Evolutionary conservation across 2,797 vertebrate genomes (phyloP), one percentile per base, ranked within the genome.

Genomic region (Taeniopygia guttata): DNA sequence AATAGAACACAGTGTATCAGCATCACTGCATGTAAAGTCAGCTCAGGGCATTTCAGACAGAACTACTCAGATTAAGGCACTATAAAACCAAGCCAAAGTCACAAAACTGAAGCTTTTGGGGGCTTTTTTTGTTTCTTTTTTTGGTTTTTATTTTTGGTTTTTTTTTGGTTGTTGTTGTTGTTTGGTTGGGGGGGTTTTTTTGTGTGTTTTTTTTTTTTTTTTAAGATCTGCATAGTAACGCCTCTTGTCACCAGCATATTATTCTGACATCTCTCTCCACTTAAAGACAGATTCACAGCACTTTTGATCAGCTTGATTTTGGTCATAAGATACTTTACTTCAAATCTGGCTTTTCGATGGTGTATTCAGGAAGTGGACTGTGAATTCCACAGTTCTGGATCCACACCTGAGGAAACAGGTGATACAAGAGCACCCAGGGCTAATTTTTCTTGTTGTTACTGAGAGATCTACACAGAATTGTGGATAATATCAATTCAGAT

Each of bases 51-150:
- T 60, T 88, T 76, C 92, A 82, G 48, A 40, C 5, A n/a, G 36
- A 70, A 21, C 25, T 59, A 22, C 51, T 69, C n/a, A 63, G 43
- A 55, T 46, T 51, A 78, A 86, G 52, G 45, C 32, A 29, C 43
- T 34, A 11, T 18, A 23, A 79, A 80, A 81, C 19, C 42, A 70
- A 90, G 27, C 7, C 43, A 72, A 76, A 67, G 16, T 29, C 32
- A 74, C 25, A 77, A 55, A 73, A 17, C 5, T 3, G 5, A 17
- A 76, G 11, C 2, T 87, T 80, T 43, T 8, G n/a, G 7, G 18
- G n/a, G n/a, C n/a, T n/a, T 0, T 1, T 56, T 34, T 11, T 1
- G 9, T 43, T 4, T 56, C 21, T 34, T 42, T 10, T 0, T 21
- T 21, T 45, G 11, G n/a, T n/a, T n/a, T n/a, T n/a, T n/a, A n/a